Evolutionary conservation across 1,140 invertebrate genomes (phyloP), one percentile per base, ranked within the genome.

Genomic region (Reticulitermes speratus): DNA sequence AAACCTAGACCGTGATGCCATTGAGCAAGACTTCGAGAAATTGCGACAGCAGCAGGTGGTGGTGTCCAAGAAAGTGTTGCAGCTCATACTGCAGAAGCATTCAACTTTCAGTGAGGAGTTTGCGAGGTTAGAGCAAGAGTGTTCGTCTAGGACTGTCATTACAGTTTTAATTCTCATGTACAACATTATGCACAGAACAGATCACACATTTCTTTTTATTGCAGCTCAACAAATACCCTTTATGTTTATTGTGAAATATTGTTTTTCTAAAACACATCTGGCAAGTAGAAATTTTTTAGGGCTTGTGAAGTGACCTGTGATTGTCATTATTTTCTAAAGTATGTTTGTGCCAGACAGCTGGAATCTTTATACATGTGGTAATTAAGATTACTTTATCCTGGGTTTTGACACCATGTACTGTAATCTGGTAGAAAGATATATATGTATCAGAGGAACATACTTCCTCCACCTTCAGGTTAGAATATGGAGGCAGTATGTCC

Each of bases 1-100:
- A 87, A 88, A 89, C 69, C 90, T 96, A 32, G 93, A 96, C 87
- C 93, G 94, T 55, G 93, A 95, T 87, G 91, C 95, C 81, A 95
- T 97, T 86, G 93, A 95, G 88, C 90, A 91, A 52, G 93, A 95
- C 87, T 94, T 95, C 87, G 93, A 94, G 87, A 92, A 93, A 87
- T 90, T 97, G 30, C 93, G 94, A 86, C 94, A 94, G 84, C 96
- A 97, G 89, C 94, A 97, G 86, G 93, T 95, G 90, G 96, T 98
- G 48, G 96, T 99, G 0, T 98, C 97, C 0, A 97, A 97, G 88
- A 96, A 97, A 91, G 96, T 98, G 0, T 93, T 98, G 0, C 96
- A 98, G 88, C 92, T 98, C 30, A 98, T 99, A 88, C 92, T 98
- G 19, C 96, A 98, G 90, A 97, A 99, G 88, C 95, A 98, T 85